Conservation (phyloP, 2,888 invertebrate genomes). For the Cheilosia pagana region DNA sequence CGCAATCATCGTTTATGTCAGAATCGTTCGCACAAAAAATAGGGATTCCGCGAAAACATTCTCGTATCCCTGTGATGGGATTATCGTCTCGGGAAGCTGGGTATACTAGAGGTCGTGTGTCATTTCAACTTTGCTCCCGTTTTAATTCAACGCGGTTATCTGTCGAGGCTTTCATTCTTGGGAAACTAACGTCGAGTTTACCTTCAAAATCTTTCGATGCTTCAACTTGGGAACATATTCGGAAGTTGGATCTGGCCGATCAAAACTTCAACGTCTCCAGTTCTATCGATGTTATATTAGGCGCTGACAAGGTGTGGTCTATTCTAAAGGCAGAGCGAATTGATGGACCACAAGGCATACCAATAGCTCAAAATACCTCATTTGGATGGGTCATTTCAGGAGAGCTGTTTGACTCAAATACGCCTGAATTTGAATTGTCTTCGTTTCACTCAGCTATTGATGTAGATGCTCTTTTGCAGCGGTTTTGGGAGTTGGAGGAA, state of each 20-base stretch:
- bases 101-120: too few relatives aligned
- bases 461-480: background rate
- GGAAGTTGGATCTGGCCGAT: background rate
- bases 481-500: constrained; percentile 12
- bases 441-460: background rate
- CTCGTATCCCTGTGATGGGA: too few relatives aligned
- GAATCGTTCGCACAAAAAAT: background rate
- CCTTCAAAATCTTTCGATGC: background rate
- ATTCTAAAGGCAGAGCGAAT: background rate
- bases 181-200: background rate
- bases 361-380: constrained; percentile 39
- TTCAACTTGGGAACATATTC: background rate
- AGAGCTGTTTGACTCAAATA: background rate
- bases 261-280: background rate
- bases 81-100: too few relatives aligned
- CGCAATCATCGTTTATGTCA: background rate
- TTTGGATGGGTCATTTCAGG: constrained; percentile 66
- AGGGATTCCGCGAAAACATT: background rate
- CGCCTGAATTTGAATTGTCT: background rate
- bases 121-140: background rate
- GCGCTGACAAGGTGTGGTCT: too few relatives aligned
- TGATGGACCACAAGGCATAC: background rate
- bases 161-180: background rate
- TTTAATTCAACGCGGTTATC: background rate
- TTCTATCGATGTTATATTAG: background rate